Evolutionary conservation across 2,113 vertebrate species (phyloP), one percentile per base, ranked within the genome.

Genomic region (Tachuris rubrigastra): DNA sequence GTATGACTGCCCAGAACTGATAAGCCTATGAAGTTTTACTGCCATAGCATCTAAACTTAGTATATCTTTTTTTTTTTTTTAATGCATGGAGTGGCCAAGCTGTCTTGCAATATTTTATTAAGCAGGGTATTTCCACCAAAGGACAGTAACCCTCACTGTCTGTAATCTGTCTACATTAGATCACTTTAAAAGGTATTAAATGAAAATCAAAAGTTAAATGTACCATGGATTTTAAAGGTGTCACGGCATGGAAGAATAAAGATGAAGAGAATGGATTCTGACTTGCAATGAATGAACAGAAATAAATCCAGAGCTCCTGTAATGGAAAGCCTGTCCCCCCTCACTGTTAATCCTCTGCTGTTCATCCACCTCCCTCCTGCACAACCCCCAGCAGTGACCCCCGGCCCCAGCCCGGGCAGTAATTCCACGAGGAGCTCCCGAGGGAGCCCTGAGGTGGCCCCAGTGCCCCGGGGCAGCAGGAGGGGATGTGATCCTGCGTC

Each of bases 121-220:
- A 95, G 68, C 5, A 52, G 55, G 14, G 16, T 44, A 81, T 85
- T 91, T 94, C 84, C 80, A 85, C 46, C 69, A 37, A 60, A 92
- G 91, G 84, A 92, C 56, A 84, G 88, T 55, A 90, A 89, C 76
- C 74, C 82, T 84, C 77, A 18, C 72, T 81, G 80, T 58, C 89
- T 92, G 80, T n/a, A 86, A 90, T 93, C 89, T 76, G 77, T 95
- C 95, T 97, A 94, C 89, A 91, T 95, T 95, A 96, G 87, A 82
- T 87, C 89, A 82, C 87, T 95, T 96, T 94, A 94, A 82, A 88
- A 85, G 84, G 73, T 79, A 91, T 89, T 94, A 95, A 92, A 95
- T 62, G 62, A 80, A 91, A 95, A 96, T 95, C 90, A 85, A 66
- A 95, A 87, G 91, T 75, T 95, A 95, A 95, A 95, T 91, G 95